Conservation (phyloP, 2,113 vertebrate species). For the Gallinago undulata region DNA sequence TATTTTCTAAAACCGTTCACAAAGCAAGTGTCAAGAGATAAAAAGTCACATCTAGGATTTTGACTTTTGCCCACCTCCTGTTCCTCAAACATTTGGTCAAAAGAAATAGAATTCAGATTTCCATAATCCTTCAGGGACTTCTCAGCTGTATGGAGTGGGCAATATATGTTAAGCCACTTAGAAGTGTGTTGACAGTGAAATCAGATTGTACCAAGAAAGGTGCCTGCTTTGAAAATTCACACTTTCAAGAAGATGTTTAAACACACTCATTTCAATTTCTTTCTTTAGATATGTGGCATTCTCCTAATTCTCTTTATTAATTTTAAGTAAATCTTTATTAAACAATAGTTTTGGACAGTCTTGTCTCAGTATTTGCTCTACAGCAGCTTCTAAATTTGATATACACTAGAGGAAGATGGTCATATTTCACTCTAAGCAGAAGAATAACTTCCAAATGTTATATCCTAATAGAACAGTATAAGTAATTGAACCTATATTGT, state of each 20-base stretch:
- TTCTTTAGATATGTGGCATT: not conserved
- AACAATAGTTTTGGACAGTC: not conserved
- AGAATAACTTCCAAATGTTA: not conserved
- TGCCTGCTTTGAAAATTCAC: constrained; percentile 6
- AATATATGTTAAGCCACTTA: constrained; percentile 34
- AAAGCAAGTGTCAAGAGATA: constrained; percentile 16
- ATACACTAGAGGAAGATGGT: not conserved
- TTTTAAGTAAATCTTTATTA: not conserved
- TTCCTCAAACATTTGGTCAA: constrained; percentile 40
- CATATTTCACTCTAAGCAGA: not conserved
- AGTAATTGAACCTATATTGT: not conserved
- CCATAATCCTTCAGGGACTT: constrained; percentile 7
- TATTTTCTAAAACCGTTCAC: not conserved
- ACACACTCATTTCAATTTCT: not conserved
- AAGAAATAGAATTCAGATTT: constrained; percentile 19
- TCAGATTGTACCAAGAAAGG: not conserved
- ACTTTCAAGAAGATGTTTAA: not conserved
- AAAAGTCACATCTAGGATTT: not conserved
- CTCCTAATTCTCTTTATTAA: not conserved
- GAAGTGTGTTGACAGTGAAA: not conserved
- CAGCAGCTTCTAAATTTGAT: not conserved
- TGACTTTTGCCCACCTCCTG: constrained; percentile 6
- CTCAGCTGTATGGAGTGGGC: not conserved
- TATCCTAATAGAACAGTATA: not conserved
- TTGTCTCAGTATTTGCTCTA: not conserved